Percentiles rank a stretch among this genome's conserved stretches.
These are phyloP conservation scores for Loris lydekkerianus DNA, from an alignment of 2,797 vertebrate genomes.

Conservation along the genomic window DNA sequence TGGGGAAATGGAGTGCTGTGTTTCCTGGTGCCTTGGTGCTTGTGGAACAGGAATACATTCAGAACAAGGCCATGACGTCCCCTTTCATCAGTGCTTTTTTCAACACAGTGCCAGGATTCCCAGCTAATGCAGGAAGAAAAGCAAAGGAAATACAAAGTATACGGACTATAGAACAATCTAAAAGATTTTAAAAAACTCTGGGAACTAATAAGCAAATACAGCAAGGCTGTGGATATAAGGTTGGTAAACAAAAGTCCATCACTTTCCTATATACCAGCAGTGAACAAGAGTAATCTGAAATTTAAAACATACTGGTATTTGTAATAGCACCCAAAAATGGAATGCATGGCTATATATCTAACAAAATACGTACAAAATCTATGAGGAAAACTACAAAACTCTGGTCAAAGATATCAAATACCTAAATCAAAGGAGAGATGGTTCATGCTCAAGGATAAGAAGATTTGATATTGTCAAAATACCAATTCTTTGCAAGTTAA, in stretches of 20 bases:
- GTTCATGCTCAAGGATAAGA: background rate
- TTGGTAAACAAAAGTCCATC: background rate
- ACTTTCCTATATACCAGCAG: background rate
- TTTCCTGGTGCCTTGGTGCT: background rate
- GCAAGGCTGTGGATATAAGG: background rate
- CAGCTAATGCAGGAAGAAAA: background rate
- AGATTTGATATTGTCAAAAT: background rate
- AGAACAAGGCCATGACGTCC: background rate
- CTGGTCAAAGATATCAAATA: background rate
- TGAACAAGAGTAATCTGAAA: background rate
- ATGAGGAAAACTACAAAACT: background rate
- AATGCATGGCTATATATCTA: background rate
- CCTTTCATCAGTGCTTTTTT: background rate
- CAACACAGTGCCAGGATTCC: background rate
- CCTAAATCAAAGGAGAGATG: background rate
- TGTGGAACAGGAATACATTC: background rate
- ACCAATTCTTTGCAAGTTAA: background rate
- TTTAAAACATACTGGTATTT: slow-evolving; percentile 18
- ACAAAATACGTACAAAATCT: background rate
- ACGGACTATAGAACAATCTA: background rate
- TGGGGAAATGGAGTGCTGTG: background rate
- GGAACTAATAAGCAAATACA: background rate
- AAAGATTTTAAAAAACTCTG: background rate
- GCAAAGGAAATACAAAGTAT: slow-evolving; percentile 25
- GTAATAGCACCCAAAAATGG: background rate